A percentile compares a stretch with the other conserved stretches of the same genome.
Conservation (phyloP, 2,113 vertebrate genomes). For the Macrotus californicus region DNA sequence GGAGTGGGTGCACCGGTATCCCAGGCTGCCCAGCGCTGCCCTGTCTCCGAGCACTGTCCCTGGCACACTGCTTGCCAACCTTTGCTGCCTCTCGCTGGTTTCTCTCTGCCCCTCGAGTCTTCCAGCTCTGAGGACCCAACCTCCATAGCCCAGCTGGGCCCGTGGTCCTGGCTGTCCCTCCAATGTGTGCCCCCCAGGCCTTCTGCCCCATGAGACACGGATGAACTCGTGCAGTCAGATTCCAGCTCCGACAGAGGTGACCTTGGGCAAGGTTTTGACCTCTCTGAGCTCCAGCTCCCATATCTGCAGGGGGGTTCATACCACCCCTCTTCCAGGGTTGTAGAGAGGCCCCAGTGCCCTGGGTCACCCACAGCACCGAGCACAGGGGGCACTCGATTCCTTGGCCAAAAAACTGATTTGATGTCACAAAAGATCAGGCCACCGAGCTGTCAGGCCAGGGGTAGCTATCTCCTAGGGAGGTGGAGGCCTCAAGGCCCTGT, state of each 20-base stretch:
- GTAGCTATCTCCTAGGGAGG: background rate
- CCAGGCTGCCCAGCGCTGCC: background rate
- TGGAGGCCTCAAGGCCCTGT: background rate
- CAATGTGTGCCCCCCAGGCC: background rate
- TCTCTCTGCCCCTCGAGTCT: background rate
- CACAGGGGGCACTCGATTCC: background rate
- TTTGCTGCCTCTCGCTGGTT: background rate
- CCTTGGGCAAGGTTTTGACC: background rate
- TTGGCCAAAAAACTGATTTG: background rate
- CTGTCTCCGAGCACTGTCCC: background rate
- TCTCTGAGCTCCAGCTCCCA: background rate
- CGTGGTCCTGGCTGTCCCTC: background rate
- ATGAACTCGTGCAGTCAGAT: background rate
- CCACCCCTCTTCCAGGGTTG: background rate
- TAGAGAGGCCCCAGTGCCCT: background rate
- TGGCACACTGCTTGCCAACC: background rate
- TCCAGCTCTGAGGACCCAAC: background rate
- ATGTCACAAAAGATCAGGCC: background rate
- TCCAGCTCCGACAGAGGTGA: background rate
- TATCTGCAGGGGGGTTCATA: background rate
- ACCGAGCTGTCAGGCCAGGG: no score
- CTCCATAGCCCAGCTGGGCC: background rate
- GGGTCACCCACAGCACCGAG: background rate
- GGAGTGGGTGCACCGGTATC: fast-evolving
- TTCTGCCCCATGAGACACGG: background rate